A percentile compares a stretch with the other conserved stretches of the same genome.
These are phyloP conservation scores for Tapirus terrestris DNA, from an alignment of 2,113 vertebrate species.

Conservation along the genomic window DNA sequence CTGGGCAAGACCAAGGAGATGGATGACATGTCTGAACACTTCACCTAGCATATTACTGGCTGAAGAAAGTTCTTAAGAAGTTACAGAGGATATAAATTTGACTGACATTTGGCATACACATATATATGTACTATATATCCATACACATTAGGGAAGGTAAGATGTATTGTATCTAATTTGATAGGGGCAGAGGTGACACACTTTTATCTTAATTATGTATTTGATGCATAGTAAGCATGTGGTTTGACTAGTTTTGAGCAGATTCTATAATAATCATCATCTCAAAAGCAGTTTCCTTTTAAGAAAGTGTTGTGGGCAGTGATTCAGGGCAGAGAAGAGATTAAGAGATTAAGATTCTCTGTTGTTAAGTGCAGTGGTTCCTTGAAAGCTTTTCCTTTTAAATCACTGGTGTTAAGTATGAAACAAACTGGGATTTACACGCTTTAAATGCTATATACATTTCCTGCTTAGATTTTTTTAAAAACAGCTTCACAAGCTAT, in stretches of 20 bases:
- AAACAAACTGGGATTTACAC: neutral
- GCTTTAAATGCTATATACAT: neutral
- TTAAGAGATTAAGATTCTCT: neutral
- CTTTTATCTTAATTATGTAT: neutral
- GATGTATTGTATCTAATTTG: neutral
- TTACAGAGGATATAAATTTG: neutral
- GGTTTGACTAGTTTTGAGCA: neutral
- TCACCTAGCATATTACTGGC: neutral
- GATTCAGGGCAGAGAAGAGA: neutral
- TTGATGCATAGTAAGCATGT: neutral
- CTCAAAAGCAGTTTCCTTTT: neutral
- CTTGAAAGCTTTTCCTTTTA: neutral
- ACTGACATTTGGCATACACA: neutral
- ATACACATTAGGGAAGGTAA: neutral
- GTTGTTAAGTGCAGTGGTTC: neutral
- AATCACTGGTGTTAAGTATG: neutral
- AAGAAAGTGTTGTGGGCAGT: neutral
- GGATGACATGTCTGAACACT: neutral
- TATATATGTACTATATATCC: fast-evolving
- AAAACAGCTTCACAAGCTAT: neutral
- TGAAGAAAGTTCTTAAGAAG: neutral
- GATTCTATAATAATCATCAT: neutral
- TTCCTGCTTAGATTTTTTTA: neutral
- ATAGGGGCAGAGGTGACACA: neutral
- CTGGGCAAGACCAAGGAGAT: neutral